Evolutionary conservation across 1,140 invertebrate species (phyloP).

Genomic region (Muscidifurax raptorellus): DNA sequence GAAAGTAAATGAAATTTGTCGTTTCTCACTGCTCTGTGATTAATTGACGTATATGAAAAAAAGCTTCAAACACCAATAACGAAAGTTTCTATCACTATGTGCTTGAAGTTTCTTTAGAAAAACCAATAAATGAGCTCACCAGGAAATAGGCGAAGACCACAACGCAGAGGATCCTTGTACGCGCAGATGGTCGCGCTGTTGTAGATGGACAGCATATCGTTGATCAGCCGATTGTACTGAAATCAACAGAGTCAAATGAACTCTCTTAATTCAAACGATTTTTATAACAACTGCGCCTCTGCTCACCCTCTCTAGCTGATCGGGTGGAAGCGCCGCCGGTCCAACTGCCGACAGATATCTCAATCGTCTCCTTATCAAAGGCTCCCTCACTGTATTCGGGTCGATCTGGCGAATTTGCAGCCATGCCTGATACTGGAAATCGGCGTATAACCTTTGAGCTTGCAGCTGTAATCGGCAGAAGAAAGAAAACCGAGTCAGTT

Average conservation of each 20-base stretch:
- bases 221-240: constrained; percentile 89
- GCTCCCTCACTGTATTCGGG: constrained; percentile 81
- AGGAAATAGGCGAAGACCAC: constrained; percentile 87
- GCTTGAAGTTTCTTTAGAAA: background rate
- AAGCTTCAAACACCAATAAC: no score
- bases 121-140: constrained; percentile 76
- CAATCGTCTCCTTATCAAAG: constrained; percentile 83
- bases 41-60: no score
- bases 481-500: constrained; percentile 32
- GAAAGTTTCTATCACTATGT: no score
- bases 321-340: constrained; percentile 87
- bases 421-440: constrained; percentile 87
- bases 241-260: constrained; percentile 62
- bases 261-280: background rate
- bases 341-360: constrained; percentile 88
- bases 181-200: constrained; percentile 91
- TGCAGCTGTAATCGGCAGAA: constrained; percentile 77
- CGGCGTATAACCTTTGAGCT: constrained; percentile 86
- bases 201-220: constrained; percentile 92
- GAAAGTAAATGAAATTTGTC: background rate
- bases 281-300: background rate
- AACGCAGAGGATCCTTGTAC: constrained; percentile 87
- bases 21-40: no score
- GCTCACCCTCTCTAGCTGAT: constrained; percentile 88
- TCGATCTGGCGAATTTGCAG: constrained; percentile 82